A percentile compares a stretch with the other conserved stretches of the same genome.
These are phyloP conservation scores for Drosophila vallismaia DNA, from an alignment of 2,888 invertebrate genomes.

Conservation along the genomic window DNA sequence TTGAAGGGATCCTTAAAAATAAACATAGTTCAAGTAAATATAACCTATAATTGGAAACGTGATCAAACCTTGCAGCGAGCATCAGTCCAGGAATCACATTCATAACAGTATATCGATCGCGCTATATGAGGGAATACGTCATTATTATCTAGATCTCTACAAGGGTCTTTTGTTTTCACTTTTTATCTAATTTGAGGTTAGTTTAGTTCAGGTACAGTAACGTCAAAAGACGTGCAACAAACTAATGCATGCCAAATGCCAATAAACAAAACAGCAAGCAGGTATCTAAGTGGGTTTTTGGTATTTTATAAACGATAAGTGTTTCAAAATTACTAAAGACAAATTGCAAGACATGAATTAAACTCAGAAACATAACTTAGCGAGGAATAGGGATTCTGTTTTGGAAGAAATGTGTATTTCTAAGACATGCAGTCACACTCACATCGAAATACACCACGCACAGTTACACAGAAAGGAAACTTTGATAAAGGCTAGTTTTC, in stretches of 20 bases:
- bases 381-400: background rate
- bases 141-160: constrained; percentile 11
- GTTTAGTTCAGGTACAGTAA: constrained; percentile 29
- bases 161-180: background rate
- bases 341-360: background rate
- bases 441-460: constrained; percentile 40
- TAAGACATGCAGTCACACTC: constrained; percentile 40
- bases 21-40: constrained; percentile 30
- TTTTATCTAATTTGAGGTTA: constrained; percentile 26
- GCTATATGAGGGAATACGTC: constrained; percentile 85
- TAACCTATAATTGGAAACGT: constrained; percentile 89
- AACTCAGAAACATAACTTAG: background rate
- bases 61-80: constrained; percentile 91
- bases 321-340: background rate
- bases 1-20: constrained; percentile 91
- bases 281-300: background rate
- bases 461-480: constrained; percentile 18
- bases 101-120: constrained; percentile 95
- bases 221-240: constrained; percentile 25
- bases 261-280: constrained; percentile 29
- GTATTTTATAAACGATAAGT: background rate
- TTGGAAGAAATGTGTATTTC: constrained; percentile 11
- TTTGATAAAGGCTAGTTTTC: constrained; percentile 1
- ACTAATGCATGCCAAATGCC: constrained; percentile 23
- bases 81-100: constrained; percentile 97